A percentile compares a stretch with the other conserved stretches of the same genome.
Conservation (phyloP, 1,140 invertebrate species). For the Xylocopa sonorina region DNA sequence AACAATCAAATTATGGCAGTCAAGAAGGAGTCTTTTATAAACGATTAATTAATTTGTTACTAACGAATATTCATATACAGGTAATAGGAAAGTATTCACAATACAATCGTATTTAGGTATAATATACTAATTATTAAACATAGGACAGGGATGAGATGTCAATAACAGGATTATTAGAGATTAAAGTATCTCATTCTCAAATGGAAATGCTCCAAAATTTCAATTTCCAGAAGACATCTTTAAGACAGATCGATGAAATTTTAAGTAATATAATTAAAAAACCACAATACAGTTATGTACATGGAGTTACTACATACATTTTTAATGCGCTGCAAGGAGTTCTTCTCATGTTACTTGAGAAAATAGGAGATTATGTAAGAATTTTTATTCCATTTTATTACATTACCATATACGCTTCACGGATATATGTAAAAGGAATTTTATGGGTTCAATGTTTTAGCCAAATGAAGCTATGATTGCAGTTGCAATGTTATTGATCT, state of each 20-base stretch:
- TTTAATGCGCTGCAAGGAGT: constrained; percentile 29
- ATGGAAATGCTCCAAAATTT: constrained; percentile 67
- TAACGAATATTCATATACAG: constrained; percentile 64
- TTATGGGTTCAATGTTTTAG: constrained; percentile 59
- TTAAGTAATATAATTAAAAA: constrained; percentile 63
- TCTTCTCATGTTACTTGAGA: background rate
- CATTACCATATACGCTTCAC: no score
- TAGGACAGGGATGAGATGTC: constrained; percentile 58
- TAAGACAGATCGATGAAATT: constrained; percentile 70
- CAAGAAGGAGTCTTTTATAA: constrained; percentile 63
- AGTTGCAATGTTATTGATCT: constrained; percentile 42
- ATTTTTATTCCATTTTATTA: constrained; percentile 29
- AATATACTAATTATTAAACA: constrained; percentile 5
- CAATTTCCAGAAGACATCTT: constrained; percentile 59
- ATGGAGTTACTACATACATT: constrained; percentile 24
- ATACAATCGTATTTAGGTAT: background rate
- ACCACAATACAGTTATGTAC: constrained; percentile 38
- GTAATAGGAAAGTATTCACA: constrained; percentile 40
- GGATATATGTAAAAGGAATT: constrained; percentile 5
- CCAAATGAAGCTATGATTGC: constrained; percentile 53
- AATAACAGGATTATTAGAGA: constrained; percentile 59
- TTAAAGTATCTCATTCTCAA: constrained; percentile 63
- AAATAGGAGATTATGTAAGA: constrained; percentile 61
- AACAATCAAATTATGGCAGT: background rate
- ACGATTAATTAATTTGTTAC: constrained; percentile 67